A percentile compares a stretch with the other conserved stretches of the same genome.
Conservation (phyloP, 2,888 invertebrate species). For the Beris chalybata region DNA sequence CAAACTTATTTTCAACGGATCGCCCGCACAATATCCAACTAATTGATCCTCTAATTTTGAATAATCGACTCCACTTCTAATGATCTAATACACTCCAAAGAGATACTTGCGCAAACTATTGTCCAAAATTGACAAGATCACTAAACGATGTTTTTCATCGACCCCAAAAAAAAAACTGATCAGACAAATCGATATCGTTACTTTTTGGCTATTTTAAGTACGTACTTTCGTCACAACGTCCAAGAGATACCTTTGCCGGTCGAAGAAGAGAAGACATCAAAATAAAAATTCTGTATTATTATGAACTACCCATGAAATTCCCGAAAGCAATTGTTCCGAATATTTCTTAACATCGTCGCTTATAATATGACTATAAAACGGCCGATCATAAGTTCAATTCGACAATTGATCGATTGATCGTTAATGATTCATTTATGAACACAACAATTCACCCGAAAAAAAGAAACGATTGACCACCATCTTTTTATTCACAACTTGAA, state of each 20-base stretch:
- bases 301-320: slow-evolving; percentile 1
- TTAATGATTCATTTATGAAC: slow-evolving; percentile 39
- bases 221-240: slow-evolving; percentile 17
- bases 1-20: not conserved
- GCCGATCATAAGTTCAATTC: slow-evolving; percentile 19
- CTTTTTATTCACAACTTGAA: slow-evolving; percentile 16
- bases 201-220: slow-evolving; percentile 24
- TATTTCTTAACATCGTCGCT: not conserved
- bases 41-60: slow-evolving; percentile 25
- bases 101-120: slow-evolving; percentile 9
- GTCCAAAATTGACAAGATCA: slow-evolving; percentile 20
- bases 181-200: slow-evolving; percentile 14
- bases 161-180: slow-evolving; percentile 5
- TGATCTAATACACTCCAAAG: slow-evolving; percentile 8
- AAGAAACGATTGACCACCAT: slow-evolving; percentile 31
- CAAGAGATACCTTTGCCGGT: no score
- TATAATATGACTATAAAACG: slow-evolving; percentile 6
- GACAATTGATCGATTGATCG: slow-evolving; percentile 35
- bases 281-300: slow-evolving; percentile 1
- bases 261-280: no score
- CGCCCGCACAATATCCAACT: slow-evolving; percentile 13
- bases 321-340: slow-evolving; percentile 5
- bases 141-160: not conserved
- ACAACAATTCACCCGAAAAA: slow-evolving; percentile 19
- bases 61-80: slow-evolving; percentile 26